A percentile compares a stretch with the other conserved stretches of the same genome.
Evolutionary conservation across 2,888 invertebrate genomes (phyloP).

Genomic region (Watsonalla cultraria): DNA sequence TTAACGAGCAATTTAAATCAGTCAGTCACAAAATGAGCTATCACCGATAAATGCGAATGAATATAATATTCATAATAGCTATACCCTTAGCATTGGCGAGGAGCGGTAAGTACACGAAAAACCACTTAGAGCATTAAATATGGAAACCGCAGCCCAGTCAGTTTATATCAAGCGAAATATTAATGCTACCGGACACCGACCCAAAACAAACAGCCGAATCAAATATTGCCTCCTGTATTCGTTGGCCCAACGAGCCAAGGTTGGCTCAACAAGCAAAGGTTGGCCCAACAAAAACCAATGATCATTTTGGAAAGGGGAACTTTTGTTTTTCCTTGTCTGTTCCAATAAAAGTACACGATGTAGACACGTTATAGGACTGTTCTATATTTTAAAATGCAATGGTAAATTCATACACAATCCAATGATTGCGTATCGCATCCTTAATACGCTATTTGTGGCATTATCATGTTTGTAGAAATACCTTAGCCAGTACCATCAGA

Average conservation of each 20-base stretch:
- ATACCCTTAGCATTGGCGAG: conserved; percentile 20
- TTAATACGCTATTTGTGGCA: too few species aligned
- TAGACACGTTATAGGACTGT: too few species aligned
- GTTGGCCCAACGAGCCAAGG: conserved; percentile 6
- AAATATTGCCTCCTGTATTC: not conserved
- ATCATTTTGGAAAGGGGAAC: too few species aligned
- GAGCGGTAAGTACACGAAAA: conserved; percentile 49
- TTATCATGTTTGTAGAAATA: too few species aligned
- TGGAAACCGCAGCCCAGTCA: conserved; percentile 39
- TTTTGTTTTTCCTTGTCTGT: too few species aligned
- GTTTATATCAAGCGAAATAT: conserved; percentile 48
- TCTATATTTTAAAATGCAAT: too few species aligned
- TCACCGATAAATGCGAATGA: conserved; percentile 11
- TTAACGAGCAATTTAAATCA: too few species aligned
- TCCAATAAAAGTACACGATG: too few species aligned
- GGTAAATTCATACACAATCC: too few species aligned
- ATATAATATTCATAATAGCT: not conserved
- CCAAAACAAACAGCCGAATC: conserved; percentile 16
- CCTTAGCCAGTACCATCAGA: too few species aligned
- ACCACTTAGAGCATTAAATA: conserved; percentile 70
- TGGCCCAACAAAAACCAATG: too few species aligned
- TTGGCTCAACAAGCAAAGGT: not conserved
- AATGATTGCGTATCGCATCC: conserved; percentile 10
- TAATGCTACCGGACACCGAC: conserved; percentile 26
- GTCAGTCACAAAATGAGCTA: conserved; percentile 4